Conservation (phyloP, 2,888 invertebrate species). For the Parapristionchus giblindavisi region DNA sequence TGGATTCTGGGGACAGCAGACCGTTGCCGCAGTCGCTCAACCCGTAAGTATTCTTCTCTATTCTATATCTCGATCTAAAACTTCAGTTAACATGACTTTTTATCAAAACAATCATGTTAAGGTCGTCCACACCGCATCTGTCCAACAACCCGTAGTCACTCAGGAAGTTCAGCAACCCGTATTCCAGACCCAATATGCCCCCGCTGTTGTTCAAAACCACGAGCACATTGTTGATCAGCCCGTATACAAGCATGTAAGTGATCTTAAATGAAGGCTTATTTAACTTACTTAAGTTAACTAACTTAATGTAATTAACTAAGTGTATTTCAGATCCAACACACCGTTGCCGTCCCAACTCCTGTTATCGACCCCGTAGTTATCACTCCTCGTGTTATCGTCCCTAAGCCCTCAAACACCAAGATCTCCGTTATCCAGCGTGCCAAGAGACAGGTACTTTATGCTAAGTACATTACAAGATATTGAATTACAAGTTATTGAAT, state of each 20-base stretch:
- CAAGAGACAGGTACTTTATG: conserved; percentile 25
- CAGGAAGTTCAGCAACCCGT: conserved; percentile 36
- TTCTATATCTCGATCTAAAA: too few relatives aligned
- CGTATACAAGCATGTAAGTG: conserved; percentile 36
- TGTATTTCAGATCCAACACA: conserved; percentile 33
- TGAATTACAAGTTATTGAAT: too few relatives aligned
- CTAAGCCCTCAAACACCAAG: conserved; percentile 33
- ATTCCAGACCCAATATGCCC: conserved; percentile 21
- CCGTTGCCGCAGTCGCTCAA: too few relatives aligned
- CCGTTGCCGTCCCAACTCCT: conserved; percentile 24
- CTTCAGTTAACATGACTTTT: too few relatives aligned
- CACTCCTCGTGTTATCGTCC: conserved; percentile 5
- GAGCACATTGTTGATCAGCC: conserved; percentile 13
- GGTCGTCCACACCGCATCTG: conserved; percentile 24
- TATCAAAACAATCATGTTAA: too few relatives aligned
- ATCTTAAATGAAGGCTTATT: too few relatives aligned
- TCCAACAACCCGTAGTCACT: conserved; percentile 36
- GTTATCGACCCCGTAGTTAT: conserved; percentile 35
- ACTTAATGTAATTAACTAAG: too few relatives aligned
- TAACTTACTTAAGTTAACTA: too few relatives aligned
- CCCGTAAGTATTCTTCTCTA: too few relatives aligned
- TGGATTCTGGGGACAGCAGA: too few relatives aligned
- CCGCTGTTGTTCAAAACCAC: conserved; percentile 32
- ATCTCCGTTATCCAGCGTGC: conserved; percentile 38
- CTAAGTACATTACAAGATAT: too few relatives aligned